These are phyloP conservation scores for Phyllostomus hastatus DNA, from an alignment of 2,113 vertebrate genomes.

Conservation along the genomic window DNA sequence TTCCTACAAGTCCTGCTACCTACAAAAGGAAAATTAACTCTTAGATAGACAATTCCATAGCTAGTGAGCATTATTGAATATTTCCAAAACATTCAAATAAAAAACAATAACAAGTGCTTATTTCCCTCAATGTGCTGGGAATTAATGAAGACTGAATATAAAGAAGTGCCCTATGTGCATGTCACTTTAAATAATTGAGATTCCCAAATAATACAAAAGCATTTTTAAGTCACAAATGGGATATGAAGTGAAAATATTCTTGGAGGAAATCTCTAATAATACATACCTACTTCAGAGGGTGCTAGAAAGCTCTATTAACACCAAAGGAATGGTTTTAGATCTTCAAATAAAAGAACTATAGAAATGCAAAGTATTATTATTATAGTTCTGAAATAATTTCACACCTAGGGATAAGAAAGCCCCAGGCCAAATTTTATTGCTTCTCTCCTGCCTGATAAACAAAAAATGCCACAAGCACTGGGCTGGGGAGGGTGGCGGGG, in stretches of 20 bases:
- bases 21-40: slow-evolving; percentile 1
- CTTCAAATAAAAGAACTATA: slow-evolving; percentile 68
- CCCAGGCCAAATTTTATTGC: slow-evolving; percentile 63
- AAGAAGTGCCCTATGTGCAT: background rate
- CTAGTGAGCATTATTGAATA: slow-evolving; percentile 5
- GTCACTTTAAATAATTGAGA: slow-evolving; percentile 44
- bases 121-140: background rate
- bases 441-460: slow-evolving; percentile 64
- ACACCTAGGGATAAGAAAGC: slow-evolving; percentile 72
- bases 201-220: slow-evolving; percentile 57
- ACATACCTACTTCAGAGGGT: slow-evolving; percentile 65
- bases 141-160: background rate
- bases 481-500: no score
- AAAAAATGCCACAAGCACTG: slow-evolving; percentile 38
- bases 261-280: slow-evolving; percentile 64
- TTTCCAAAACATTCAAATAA: slow-evolving; percentile 40
- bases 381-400: slow-evolving; percentile 72
- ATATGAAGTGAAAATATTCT: slow-evolving; percentile 55
- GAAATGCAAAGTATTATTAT: slow-evolving; percentile 73
- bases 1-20: background rate
- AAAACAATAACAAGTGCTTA: background rate
- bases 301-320: slow-evolving; percentile 70
- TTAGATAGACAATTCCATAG: background rate
- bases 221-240: slow-evolving; percentile 63
- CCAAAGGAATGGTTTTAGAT: slow-evolving; percentile 64